Evolutionary conservation across 2,797 vertebrate species (phyloP).

Genomic region (Vultur gryphus): DNA sequence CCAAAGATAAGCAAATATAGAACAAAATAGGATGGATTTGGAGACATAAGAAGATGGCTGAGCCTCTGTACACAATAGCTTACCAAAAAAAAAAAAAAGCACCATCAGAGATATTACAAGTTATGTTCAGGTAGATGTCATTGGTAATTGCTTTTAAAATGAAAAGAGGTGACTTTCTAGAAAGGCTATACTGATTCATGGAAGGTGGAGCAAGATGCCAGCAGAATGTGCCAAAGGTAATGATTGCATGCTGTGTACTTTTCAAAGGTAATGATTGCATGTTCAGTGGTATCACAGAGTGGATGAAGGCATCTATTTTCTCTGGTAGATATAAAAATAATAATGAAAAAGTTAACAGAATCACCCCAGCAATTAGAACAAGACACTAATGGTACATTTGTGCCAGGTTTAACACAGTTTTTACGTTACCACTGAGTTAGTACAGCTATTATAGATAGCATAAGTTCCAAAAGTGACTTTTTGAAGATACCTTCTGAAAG

Average conservation of each 20-base stretch:
- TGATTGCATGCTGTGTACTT: background rate
- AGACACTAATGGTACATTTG: background rate
- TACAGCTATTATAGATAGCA: background rate
- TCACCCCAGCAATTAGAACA: background rate
- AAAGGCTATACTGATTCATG: background rate
- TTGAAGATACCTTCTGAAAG: background rate
- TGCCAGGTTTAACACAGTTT: background rate
- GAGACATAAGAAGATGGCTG: background rate
- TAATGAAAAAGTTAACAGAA: background rate
- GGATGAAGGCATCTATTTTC: background rate
- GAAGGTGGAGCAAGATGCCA: background rate
- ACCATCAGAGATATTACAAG: background rate
- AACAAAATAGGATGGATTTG: background rate
- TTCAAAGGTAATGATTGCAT: background rate
- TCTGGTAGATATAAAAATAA: background rate
- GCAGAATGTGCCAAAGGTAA: background rate
- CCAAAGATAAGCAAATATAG: background rate
- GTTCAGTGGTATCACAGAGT: background rate
- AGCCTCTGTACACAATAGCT: background rate
- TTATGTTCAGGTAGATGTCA: background rate
- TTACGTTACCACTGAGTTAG: background rate
- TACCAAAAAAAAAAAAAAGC: background rate
- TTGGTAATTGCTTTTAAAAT: background rate
- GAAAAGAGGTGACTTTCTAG: background rate
- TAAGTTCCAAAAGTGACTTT: background rate